Evolutionary conservation across 2,888 invertebrate genomes (phyloP).

Genomic region (Cephus spinipes): DNA sequence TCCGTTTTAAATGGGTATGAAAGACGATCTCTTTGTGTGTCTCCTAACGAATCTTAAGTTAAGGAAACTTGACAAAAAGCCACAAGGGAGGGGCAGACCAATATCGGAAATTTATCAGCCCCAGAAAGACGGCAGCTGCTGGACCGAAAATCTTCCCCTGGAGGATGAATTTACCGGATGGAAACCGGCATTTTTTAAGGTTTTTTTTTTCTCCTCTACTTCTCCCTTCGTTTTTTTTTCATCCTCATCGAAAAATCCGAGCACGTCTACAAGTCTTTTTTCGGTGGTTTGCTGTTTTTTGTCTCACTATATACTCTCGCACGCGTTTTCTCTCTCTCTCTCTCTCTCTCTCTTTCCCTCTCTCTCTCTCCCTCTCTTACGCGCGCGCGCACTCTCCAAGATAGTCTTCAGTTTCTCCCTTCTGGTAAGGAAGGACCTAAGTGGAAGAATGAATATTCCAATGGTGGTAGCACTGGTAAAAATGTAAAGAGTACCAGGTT

Average conservation of each 20-base stretch:
- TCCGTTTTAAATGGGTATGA: background rate
- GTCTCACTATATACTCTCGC: background rate
- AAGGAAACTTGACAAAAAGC: conserved; percentile 2
- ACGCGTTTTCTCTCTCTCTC: background rate
- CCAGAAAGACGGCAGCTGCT: conserved; percentile 2
- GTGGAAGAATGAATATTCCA: background rate
- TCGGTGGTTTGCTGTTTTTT: background rate
- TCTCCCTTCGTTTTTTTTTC: background rate
- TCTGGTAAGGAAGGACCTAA: background rate
- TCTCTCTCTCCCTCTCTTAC: too few species aligned
- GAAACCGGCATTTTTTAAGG: background rate
- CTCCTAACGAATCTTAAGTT: background rate
- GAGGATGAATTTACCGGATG: conserved; percentile 13
- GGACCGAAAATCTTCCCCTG: conserved; percentile 4
- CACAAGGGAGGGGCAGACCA: background rate
- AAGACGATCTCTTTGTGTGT: background rate
- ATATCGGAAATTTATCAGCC: conserved; percentile 1
- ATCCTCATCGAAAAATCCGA: background rate
- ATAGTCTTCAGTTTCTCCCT: background rate
- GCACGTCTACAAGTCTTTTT: background rate
- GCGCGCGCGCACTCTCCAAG: background rate
- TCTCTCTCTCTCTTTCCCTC: too few species aligned
- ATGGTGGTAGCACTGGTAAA: background rate
- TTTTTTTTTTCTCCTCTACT: background rate
- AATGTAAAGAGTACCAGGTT: background rate